These are phyloP conservation scores for Bibio marci DNA, from an alignment of 2,888 invertebrate genomes.

Conservation along the genomic window DNA sequence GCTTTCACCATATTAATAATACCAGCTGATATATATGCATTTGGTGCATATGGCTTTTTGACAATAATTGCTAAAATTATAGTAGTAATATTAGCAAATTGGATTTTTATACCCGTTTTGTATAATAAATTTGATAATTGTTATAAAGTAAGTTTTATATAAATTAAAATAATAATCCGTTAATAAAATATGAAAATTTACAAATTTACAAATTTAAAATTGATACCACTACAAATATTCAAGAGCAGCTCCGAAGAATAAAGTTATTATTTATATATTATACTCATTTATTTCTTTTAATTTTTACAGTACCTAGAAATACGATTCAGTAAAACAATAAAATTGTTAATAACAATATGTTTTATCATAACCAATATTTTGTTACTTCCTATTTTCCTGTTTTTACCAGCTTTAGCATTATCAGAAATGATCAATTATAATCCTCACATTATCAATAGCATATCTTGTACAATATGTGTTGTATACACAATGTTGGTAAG, in stretches of 20 bases:
- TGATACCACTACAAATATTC: no score
- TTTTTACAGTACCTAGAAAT: constrained; percentile 21
- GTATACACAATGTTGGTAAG: constrained; percentile 41
- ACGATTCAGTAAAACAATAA: constrained; percentile 20
- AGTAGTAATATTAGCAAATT: constrained; percentile 21
- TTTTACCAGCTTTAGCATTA: constrained; percentile 23
- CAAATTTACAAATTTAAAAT: no score
- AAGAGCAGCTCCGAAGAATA: no score
- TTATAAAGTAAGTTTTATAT: constrained; percentile 29
- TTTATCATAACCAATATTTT: constrained; percentile 20
- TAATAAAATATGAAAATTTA: no score
- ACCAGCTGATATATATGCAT: constrained; percentile 34
- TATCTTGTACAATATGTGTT: constrained; percentile 36
- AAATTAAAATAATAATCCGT: no score
- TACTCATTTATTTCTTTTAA: no score
- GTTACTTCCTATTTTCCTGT: constrained; percentile 23
- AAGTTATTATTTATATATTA: no score
- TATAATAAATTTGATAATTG: constrained; percentile 32
- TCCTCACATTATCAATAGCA: constrained; percentile 34
- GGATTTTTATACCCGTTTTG: constrained; percentile 32
- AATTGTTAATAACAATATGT: constrained; percentile 19
- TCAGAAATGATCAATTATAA: constrained; percentile 37
- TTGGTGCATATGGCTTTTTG: constrained; percentile 30
- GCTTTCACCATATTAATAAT: constrained; percentile 36
- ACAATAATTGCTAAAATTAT: constrained; percentile 26